Conservation (phyloP, 2,797 vertebrate genomes). For the Oreochromis mossambicus region DNA sequence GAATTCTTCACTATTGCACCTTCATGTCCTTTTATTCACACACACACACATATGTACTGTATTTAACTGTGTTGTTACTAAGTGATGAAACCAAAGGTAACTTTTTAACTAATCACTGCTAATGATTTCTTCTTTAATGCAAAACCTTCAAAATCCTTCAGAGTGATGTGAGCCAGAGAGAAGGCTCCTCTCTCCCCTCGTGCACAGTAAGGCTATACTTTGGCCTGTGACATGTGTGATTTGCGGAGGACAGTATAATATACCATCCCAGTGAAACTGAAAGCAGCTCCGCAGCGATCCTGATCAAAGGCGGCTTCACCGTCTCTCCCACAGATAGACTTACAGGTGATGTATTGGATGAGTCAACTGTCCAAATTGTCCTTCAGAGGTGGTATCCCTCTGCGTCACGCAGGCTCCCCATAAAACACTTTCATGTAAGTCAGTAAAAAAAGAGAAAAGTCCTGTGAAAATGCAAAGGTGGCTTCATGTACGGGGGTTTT, state of each 20-base stretch:
- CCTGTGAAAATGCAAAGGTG: not conserved
- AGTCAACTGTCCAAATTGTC: conserved; percentile 44
- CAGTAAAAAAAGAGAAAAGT: conserved; percentile 12
- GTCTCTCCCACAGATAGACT: conserved; percentile 48
- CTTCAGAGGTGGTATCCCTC: conserved; percentile 50
- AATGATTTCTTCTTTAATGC: not conserved
- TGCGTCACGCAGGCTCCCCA: conserved; percentile 44
- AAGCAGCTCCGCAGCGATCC: not conserved
- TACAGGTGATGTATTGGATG: conserved; percentile 65
- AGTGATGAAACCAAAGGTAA: not conserved
- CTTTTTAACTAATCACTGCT: accelerated
- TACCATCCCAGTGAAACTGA: not conserved
- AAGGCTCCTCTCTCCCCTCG: accelerated
- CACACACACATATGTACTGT: no score
- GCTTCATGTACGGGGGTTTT: conserved; percentile 10
- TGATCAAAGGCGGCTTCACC: conserved; percentile 53
- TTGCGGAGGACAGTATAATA: not conserved
- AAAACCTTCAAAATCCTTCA: accelerated
- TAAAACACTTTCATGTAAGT: conserved; percentile 67
- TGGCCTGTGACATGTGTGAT: conserved; percentile 9
- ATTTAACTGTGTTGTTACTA: not conserved
- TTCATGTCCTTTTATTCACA: not conserved
- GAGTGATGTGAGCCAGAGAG: accelerated
- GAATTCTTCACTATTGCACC: not conserved
- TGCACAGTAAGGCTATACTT: not conserved